Base-by-base conservation (phyloP, 2,113 vertebrate species). In the Ursus arctos region DNA sequence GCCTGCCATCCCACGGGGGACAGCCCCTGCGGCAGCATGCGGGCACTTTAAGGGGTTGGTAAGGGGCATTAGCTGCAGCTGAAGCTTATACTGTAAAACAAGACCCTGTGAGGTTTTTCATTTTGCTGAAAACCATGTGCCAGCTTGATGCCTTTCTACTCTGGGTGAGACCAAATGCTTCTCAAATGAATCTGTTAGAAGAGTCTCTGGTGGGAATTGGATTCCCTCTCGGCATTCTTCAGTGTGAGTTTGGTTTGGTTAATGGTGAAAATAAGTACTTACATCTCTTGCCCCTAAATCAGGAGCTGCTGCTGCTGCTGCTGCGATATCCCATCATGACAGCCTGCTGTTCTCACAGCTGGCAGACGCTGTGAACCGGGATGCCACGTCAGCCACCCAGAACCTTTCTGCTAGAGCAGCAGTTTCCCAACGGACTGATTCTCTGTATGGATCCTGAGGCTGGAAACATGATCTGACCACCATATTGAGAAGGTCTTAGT, bases 351-450 rank as follows among this genome's bases (percentile, higher is more conserved):
- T 59, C 90, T 96, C 91, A 96, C 96, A 98, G 92, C 96, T 96
- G 95, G 97, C 95, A 95, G 51, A 65, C 90, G 71, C 67, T 71
- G 82, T 72, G 63, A 76, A 86, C 76, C 59, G 21, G 92, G 80
- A 47, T 97, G 98, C 98, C 98, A 99, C 98, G 98, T 98, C 98
- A 98, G 97, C 97, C 28, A 10, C 14, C 86, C 91, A 91, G 98
- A 98, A 92, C 97, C 94, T 95, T 21, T 3, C 26, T 76, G 47
- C 12, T 55, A 40, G 0, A 15, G 40, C 53, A 67, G 18, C 21
- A 82, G 16, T 0, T 18, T 96, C 97, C 59, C 36, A 16, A 0
- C 67, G 94, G 98, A 97, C 79, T 18, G 11, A 31, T 88, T 98
- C 96, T 74, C 0, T 14, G 15, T 59, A 36, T 55, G 55, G 51